Evolutionary conservation across 2,113 vertebrate species (phyloP).

Genomic region (Carassius auratus): DNA sequence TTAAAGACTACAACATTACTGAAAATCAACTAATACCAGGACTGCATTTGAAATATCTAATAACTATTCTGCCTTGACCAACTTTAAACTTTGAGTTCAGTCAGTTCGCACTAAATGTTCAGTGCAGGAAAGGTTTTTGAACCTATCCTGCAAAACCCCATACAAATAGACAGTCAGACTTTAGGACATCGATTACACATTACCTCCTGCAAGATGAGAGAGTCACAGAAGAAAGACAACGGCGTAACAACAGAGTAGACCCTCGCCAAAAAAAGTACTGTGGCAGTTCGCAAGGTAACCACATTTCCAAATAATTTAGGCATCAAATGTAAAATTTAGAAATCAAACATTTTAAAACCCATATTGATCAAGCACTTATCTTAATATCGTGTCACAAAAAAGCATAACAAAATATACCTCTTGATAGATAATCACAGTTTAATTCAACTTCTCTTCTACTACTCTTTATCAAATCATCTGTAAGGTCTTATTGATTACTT

Average conservation of each 20-base stretch:
- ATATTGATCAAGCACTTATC: background rate
- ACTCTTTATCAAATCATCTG: background rate
- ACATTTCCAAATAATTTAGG: background rate
- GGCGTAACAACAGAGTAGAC: background rate
- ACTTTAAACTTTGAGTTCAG: background rate
- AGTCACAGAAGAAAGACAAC: background rate
- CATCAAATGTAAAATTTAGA: background rate
- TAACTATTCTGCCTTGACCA: background rate
- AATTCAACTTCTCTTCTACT: background rate
- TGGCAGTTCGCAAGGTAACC: background rate
- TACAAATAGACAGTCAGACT: conserved; percentile 1
- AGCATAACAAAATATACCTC: background rate
- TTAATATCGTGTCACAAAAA: background rate
- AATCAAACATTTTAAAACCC: background rate
- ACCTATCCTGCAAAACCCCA: background rate
- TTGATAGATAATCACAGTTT: background rate
- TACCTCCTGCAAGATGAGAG: conserved; percentile 1
- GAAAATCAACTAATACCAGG: background rate
- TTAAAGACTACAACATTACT: background rate
- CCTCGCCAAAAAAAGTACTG: background rate
- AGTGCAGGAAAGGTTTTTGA: background rate
- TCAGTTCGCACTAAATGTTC: background rate
- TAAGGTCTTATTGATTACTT: background rate
- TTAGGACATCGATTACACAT: background rate
- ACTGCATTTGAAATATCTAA: background rate